Percentiles rank a stretch among this genome's conserved stretches.
These are phyloP conservation scores for Branchipolynoe longqiensis DNA, from an alignment of 2,888 invertebrate species.

Conservation along the genomic window DNA sequence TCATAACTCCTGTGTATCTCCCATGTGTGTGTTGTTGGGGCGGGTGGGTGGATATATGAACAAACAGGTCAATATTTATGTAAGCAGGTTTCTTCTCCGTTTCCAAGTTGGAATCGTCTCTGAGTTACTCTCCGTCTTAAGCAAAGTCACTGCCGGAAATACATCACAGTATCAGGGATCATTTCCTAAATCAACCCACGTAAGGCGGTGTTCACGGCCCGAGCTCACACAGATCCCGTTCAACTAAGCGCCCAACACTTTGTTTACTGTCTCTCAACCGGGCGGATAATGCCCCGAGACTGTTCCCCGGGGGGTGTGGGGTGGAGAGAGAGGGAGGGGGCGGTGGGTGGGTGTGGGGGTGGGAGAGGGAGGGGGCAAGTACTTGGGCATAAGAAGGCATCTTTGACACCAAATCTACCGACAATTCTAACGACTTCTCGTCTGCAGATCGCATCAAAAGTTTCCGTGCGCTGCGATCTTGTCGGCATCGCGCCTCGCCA, in stretches of 20 bases:
- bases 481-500: slow-evolving; percentile 22
- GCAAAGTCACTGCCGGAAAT: slow-evolving; percentile 3
- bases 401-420: not conserved
- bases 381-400: slow-evolving; percentile 23
- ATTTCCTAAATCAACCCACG: no score
- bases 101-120: no score
- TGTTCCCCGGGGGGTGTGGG: slow-evolving; percentile 12
- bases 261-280: not conserved
- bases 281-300: not conserved
- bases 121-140: no score
- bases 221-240: no score
- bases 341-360: no score
- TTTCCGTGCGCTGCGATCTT: slow-evolving; percentile 8
- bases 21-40: no score
- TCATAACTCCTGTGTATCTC: not conserved
- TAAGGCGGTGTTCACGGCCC: no score
- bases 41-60: no score
- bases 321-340: no score
- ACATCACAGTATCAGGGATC: not conserved
- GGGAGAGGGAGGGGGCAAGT: no score
- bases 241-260: not conserved
- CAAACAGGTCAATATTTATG: no score
- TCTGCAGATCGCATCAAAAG: slow-evolving; percentile 31
- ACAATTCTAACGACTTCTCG: slow-evolving; percentile 38
- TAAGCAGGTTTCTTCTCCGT: no score